These are phyloP conservation scores for Dendrocincla fuliginosa DNA, from an alignment of 2,797 vertebrate species.

Conservation along the genomic window DNA sequence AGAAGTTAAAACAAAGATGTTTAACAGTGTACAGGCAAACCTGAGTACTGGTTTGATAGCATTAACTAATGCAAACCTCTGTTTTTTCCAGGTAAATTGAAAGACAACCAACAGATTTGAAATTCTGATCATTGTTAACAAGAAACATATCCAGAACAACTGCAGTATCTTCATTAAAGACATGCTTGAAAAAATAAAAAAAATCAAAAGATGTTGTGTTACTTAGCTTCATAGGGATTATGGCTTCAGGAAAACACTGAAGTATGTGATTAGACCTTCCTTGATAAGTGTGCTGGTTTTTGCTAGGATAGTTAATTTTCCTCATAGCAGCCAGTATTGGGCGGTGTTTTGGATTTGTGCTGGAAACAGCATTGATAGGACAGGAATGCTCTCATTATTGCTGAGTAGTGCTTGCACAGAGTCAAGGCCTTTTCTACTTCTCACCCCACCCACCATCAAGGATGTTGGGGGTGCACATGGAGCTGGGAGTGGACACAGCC, in stretches of 20 bases:
- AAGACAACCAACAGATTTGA: not conserved
- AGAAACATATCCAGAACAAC: not conserved
- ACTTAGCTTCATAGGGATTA: not conserved
- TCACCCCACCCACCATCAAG: rapidly evolving
- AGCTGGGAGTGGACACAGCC: not conserved
- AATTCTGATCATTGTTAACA: not conserved
- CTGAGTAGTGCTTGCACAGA: not conserved
- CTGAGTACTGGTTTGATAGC: not conserved
- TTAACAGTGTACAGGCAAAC: not conserved
- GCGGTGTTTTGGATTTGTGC: not conserved
- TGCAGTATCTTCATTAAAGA: not conserved
- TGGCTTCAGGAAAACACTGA: not conserved
- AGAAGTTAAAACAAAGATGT: not conserved
- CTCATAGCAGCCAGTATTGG: rapidly evolving
- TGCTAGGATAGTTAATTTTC: not conserved
- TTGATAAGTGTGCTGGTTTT: not conserved
- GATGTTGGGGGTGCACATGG: rapidly evolving
- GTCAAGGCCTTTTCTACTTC: not conserved
- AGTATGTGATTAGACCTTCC: not conserved
- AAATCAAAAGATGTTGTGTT: not conserved
- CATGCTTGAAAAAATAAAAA: not conserved
- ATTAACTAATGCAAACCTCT: not conserved
- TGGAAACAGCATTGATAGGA: rapidly evolving
- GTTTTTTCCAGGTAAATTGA: not conserved
- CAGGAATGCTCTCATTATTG: rapidly evolving